A percentile compares a stretch with the other conserved stretches of the same genome.
Evolutionary conservation across 2,113 vertebrate species (phyloP).

Genomic region (Osmerus eperlanus): DNA sequence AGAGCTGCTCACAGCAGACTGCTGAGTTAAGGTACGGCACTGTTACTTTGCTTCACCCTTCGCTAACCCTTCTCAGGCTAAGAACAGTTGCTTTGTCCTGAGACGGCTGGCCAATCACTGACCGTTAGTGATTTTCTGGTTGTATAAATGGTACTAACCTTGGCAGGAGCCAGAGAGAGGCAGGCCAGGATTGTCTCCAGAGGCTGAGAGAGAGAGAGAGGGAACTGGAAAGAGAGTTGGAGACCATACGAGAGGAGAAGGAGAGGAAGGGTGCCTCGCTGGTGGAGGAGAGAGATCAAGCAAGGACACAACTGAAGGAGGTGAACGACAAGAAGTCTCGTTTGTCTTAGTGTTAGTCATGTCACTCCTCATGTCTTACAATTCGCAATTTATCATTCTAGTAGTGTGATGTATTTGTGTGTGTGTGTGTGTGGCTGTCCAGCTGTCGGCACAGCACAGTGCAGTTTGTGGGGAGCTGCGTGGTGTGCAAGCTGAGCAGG

Average conservation of each 20-base stretch:
- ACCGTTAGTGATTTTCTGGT: too few species aligned
- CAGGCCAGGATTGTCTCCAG: slow-evolving; percentile 61
- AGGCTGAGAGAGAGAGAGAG: slow-evolving; percentile 52
- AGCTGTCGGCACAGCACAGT: slow-evolving; percentile 67
- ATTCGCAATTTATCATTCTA: not conserved
- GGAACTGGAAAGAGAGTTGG: slow-evolving; percentile 55
- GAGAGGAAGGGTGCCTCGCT: slow-evolving; percentile 28
- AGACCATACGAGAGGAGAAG: slow-evolving; percentile 53
- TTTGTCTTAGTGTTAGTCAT: too few species aligned
- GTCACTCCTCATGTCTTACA: not conserved
- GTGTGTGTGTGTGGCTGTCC: slow-evolving; percentile 13
- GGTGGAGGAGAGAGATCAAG: slow-evolving; percentile 44
- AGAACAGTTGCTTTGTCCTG: too few species aligned
- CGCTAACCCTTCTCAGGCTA: not conserved
- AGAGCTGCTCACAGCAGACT: slow-evolving; percentile 34
- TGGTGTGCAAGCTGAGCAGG: slow-evolving; percentile 56
- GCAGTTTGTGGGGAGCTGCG: slow-evolving; percentile 50
- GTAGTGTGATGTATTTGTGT: slow-evolving; percentile 5
- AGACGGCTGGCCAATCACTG: too few species aligned
- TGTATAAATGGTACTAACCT: too few species aligned
- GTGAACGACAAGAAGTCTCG: slow-evolving; percentile 54
- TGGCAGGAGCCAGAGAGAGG: slow-evolving; percentile 49
- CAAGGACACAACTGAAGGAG: slow-evolving; percentile 63
- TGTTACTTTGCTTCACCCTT: not conserved
- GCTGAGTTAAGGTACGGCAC: slow-evolving; percentile 54